Evolutionary conservation across 1,140 invertebrate species (phyloP), one percentile per base, ranked within the genome.

Genomic region (Penaeus vannamei): DNA sequence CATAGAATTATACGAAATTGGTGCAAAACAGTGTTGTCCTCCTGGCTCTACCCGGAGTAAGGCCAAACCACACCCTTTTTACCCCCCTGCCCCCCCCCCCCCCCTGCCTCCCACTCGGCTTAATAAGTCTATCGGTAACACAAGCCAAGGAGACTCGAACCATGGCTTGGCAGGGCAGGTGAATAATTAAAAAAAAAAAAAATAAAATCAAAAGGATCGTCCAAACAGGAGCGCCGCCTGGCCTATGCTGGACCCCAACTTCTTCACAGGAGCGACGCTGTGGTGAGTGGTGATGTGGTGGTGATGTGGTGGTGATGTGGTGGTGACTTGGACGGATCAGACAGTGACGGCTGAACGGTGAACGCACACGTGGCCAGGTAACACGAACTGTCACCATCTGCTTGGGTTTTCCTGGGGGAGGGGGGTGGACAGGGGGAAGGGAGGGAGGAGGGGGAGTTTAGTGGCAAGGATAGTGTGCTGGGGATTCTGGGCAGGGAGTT

Each of bases 241-340:
- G n/a, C 61, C 42, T 79, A 79, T 79, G 77, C 77, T 79, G 77
- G 77, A 79, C 77, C 77, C 77, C 42, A 79, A 53, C 36, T 79
- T 79, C 77, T 79, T 79, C 77, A 79, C 77, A 42, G 77, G 77
- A 42, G 77, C 36, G 36, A 46, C 77, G n/a, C 77, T 79, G 32
- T 20, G 77, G 77, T 79, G 53, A 79, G 77, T 46, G 22, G 5
- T 23, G 20, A 32, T 29, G 76, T 0, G 7, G 36, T n/a, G 76
- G 32, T 79, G 72, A 12, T 29, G 29, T 29, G 8, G 26, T 77
- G 53, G 23, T 79, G 29, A 79, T 23, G 76, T 79, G n/a, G 76
- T 23, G 26, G 20, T n/a, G 53, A 72, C 19, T 72, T 72, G 66
- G 32, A 26, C n/a, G 66, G 32, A 32, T 26, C n/a, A 72, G 66